These are phyloP conservation scores for Cyphomyrus plagiostoma DNA, from an alignment of 2,113 vertebrate species.

Conservation along the genomic window DNA sequence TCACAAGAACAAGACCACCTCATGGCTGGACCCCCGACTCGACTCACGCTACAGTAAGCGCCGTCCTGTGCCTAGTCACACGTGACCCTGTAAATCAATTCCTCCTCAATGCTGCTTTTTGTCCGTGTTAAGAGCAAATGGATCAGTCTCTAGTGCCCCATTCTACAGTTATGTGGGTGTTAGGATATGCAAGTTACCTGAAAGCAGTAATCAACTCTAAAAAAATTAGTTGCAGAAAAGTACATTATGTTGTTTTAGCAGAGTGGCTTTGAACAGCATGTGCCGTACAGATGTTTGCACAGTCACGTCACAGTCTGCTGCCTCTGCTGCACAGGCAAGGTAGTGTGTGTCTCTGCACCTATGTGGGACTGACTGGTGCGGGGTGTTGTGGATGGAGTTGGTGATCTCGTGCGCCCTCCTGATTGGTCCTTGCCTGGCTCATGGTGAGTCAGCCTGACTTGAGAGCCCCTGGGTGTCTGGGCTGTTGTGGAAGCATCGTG, in stretches of 20 bases:
- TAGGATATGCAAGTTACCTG: not conserved
- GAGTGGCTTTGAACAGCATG: not conserved
- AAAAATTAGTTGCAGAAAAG: not conserved
- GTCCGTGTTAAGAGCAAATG: not conserved
- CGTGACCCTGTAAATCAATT: not conserved
- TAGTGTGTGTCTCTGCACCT: not conserved
- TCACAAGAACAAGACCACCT: conserved; percentile 94
- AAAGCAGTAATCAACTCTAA: not conserved
- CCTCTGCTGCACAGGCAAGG: not conserved
- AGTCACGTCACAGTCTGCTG: not conserved
- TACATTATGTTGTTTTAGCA: not conserved
- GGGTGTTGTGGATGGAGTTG: not conserved
- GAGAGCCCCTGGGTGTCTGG: not conserved
- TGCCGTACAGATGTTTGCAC: not conserved
- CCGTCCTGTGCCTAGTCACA: not conserved
- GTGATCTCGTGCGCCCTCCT: not conserved
- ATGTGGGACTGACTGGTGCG: not conserved
- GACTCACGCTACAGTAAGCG: conserved; percentile 12
- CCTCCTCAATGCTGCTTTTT: not conserved
- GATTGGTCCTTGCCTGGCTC: not conserved
- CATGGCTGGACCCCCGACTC: conserved; percentile 89
- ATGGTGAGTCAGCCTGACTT: not conserved
- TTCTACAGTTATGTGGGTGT: not conserved
- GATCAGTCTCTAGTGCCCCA: not conserved
- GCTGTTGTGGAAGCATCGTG: not conserved